Evolutionary conservation across 2,888 invertebrate species (phyloP), one percentile per base, ranked within the genome.

Genomic region (Cistogaster globosa): DNA sequence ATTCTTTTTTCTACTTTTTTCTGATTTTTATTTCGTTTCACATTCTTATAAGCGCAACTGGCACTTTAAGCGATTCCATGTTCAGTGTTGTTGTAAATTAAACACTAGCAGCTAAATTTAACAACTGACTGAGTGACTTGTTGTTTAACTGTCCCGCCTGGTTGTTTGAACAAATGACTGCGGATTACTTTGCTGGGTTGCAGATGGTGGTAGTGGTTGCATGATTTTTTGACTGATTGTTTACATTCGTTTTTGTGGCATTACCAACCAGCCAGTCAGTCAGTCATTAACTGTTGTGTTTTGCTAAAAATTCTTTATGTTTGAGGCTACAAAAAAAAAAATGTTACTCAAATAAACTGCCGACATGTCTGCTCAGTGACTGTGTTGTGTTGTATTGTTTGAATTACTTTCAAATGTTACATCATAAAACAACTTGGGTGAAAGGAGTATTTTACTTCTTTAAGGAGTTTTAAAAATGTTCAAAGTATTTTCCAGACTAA

Each of bases 371-470:
- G 42, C 18, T 32, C 53, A 62, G 42, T 53, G 60, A 68, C 32
- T 51, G 36, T 62, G 53, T 53, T 78, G 69, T 55, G 69, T 62
- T 55, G 62, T 7, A 32, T 32, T 42, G 62, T 45, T 68, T 62
- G 62, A 78, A 78, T 78, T 55, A 60, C 53, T 45, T 78, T 78
- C 62, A 51, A 77, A 18, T n/a, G 76, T 67, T 76, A 18, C 76
- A 76, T 51, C 67, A 51, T 16, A 18, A 12, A 42, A 14, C 36
- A 58, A 32, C 48, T 32, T 12, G 58, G 38, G 57, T 76, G 67
- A 67, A 76, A 76, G 57, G 48, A 48, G 18, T 18, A 18, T 60
- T 60, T 18, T 26, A 26, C 26, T 26, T 26, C 16, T 60, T 9
- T 9, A n/a, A 60, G 60, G 60, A 58, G n/a, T 11, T 60, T 60